Base-by-base conservation (phyloP, 35 echinoderm and acorn worm species). In the Apostichopus californicus region DNA sequence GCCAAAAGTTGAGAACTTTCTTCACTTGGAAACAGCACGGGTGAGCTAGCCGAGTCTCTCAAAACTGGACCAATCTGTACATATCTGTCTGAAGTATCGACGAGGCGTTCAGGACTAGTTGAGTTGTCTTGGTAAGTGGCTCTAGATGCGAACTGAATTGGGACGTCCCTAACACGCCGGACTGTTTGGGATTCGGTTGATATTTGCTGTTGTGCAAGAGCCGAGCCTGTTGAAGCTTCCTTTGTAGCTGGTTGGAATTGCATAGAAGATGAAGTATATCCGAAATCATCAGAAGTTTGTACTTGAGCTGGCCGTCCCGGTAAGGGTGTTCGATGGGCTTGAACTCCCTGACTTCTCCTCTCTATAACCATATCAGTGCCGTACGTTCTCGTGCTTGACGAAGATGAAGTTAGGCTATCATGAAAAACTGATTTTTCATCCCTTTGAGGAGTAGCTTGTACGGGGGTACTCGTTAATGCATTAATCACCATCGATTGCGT, bases 21-120 rank as follows among this genome's bases (percentile, higher is more conserved):
- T 22, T 89, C 72, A 21, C 17, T 25, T 53, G 72, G 89, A 91
- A 79, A 79, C 20, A 79, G 79, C 5, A 91, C 89, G 15, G 89
- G 89, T 14, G 89, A 91, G 55, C 23, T 91, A 26, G 72, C 77
- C 18, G 78, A 52, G 9, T 91, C 89, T 61, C 89, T 77, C 71
- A 91, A 52, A 0, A 79, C 71, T 52, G 89, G 89, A 55, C 22
- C 89, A 91, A 91, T 79, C 25, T 91, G 89, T 5, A 91, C 89
- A 60, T 34, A 91, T 56, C 89, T 77, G 22, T 91, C 89, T 13
- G 89, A 91, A 15, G 34, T 91, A 9, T 57, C 89, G 26, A 72
- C 34, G 24, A 17, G 10, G 61, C 86, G 86, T 34, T 89, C 61
- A n/a, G 60, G 86, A 53, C 86, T 89, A 13, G 63, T 72, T 25